Conservation (phyloP, 2,888 invertebrate genomes). For the Rhingia campestris region DNA sequence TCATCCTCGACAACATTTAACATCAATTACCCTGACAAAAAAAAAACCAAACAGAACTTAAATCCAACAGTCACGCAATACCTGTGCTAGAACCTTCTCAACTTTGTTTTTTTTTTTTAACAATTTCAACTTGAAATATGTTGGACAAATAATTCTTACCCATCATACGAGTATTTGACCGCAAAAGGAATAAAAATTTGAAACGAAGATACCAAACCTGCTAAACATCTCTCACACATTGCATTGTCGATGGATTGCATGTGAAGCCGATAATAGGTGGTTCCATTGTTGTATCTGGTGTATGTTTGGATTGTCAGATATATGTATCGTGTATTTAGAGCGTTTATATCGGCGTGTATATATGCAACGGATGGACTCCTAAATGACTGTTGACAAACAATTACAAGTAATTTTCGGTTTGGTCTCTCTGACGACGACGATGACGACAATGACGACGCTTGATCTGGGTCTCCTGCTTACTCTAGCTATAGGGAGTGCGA, state of each 20-base stretch:
- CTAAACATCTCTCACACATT: conserved; percentile 72
- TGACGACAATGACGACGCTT: background rate
- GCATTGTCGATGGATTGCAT: conserved; percentile 67
- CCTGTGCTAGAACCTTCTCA: conserved; percentile 18
- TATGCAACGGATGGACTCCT: conserved; percentile 58
- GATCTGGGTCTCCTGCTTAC: background rate
- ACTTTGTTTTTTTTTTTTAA: conserved; percentile 5
- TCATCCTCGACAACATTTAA: conserved; percentile 65
- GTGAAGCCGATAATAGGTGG: conserved; percentile 68
- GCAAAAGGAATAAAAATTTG: conserved; percentile 51
- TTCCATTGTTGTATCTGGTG: conserved; percentile 69
- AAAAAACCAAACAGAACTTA: conserved; percentile 44
- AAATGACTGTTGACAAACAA: conserved; percentile 75
- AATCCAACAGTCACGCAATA: conserved; percentile 68
- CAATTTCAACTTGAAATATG: conserved; percentile 41
- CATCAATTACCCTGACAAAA: conserved; percentile 68
- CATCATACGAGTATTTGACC: conserved; percentile 66
- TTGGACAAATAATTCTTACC: conserved; percentile 64
- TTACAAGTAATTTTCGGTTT: conserved; percentile 72
- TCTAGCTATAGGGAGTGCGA: conserved; percentile 7
- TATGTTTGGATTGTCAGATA: conserved; percentile 59
- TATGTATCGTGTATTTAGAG: conserved; percentile 33
- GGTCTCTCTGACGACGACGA: conserved; percentile 25
- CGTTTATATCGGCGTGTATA: background rate
- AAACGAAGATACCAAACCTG: conserved; percentile 50